phyloP scores from a whole-genome alignment of 1,140 invertebrate genomes.

The Drosophila sulfurigaster region DNA sequence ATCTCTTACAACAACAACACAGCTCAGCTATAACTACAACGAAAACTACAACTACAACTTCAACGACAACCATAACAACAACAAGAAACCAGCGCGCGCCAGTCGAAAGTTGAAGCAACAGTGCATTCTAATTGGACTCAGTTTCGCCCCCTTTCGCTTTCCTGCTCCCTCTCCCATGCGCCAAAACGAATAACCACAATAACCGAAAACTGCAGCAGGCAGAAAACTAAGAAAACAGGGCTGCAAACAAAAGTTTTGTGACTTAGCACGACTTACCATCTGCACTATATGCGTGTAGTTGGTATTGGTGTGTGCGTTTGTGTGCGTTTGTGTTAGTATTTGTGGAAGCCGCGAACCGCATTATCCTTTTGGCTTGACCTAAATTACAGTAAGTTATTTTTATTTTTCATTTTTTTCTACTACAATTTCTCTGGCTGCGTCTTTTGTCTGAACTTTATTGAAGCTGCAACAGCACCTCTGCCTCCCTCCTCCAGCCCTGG shows the following conservation, averaged over 20 bases:
- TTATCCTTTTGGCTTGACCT: slow-evolving; percentile 75
- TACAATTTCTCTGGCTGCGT: slow-evolving; percentile 6
- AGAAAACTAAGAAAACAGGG: slow-evolving; percentile 36
- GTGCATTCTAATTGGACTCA: slow-evolving; percentile 61
- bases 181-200: slow-evolving; percentile 36
- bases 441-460: slow-evolving; percentile 64
- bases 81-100: slow-evolving; percentile 36
- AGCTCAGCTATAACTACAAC: not conserved
- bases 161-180: not conserved
- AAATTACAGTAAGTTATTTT: slow-evolving; percentile 52
- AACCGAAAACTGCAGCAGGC: slow-evolving; percentile 39
- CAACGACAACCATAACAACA: slow-evolving; percentile 25
- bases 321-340: slow-evolving; percentile 13
- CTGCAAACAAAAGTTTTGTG: slow-evolving; percentile 60
- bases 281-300: not conserved
- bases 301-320: not conserved
- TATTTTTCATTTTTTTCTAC: slow-evolving; percentile 33
- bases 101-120: slow-evolving; percentile 63
- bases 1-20: slow-evolving; percentile 31
- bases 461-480: slow-evolving; percentile 5
- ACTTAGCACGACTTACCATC: slow-evolving; percentile 35
- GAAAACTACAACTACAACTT: slow-evolving; percentile 31
- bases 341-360: slow-evolving; percentile 59
- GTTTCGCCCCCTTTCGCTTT: slow-evolving; percentile 2
- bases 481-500: not conserved